These are phyloP conservation scores for Lasioglossum villosulum DNA, from an alignment of 2,888 invertebrate genomes.

Conservation along the genomic window DNA sequence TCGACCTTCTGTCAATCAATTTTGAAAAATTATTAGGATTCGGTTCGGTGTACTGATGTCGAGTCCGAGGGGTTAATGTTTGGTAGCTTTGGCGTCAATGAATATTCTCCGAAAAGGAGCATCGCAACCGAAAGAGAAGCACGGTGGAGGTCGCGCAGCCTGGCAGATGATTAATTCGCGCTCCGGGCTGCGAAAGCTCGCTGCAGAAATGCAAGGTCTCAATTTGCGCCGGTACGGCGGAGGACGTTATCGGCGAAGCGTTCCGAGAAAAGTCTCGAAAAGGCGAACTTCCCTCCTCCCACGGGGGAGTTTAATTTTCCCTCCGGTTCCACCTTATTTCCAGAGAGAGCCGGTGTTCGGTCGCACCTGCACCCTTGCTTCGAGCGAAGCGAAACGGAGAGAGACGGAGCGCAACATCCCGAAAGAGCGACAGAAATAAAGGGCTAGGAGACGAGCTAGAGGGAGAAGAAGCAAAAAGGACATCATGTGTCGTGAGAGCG, in stretches of 20 bases:
- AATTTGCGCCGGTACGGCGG: slow-evolving; percentile 25
- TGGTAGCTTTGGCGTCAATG: neutral
- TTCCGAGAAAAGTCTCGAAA: slow-evolving; percentile 24
- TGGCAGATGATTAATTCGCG: slow-evolving; percentile 11
- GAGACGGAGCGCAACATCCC: neutral
- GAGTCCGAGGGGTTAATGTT: neutral
- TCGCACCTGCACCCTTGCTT: slow-evolving; percentile 40
- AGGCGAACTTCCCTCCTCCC: neutral
- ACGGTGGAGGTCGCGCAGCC: neutral
- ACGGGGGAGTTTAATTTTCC: slow-evolving; percentile 42
- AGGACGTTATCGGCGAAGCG: slow-evolving; percentile 27
- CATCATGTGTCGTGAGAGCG: neutral
- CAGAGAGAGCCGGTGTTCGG: slow-evolving; percentile 18
- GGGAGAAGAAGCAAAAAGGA: neutral
- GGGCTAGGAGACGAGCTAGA: neutral
- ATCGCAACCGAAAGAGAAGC: neutral
- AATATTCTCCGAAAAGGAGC: neutral
- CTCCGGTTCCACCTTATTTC: slow-evolving; percentile 37
- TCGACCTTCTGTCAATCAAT: neutral
- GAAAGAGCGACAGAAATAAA: neutral
- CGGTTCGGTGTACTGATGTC: neutral
- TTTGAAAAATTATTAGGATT: neutral
- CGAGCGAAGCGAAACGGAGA: neutral
- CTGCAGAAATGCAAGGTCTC: slow-evolving; percentile 7
- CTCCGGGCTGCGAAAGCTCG: neutral